Base-by-base conservation (phyloP, 2,888 invertebrate species). In the Schizotus pectinicornis region DNA sequence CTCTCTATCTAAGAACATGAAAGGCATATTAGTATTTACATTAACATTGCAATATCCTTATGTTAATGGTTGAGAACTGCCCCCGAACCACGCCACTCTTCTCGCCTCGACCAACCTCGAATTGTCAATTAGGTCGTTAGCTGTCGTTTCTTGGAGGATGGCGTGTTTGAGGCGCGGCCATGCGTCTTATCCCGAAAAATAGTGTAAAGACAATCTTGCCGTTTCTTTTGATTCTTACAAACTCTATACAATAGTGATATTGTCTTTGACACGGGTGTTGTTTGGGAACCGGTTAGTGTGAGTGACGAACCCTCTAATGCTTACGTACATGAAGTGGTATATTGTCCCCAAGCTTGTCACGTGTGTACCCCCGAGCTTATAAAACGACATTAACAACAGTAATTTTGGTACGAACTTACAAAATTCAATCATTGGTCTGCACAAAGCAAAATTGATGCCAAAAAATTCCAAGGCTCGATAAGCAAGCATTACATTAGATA, bases 11-110 rank as follows among this genome's bases (percentile, higher is more conserved):
- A 59, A 59, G 42, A 42, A 59, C 58, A 59, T 59, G 50, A 59
- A 59, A 59, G 58, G 59, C 55, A 54, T 48, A 56, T 59, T 51
- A 55, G 55, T 59, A 59, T 59, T 55, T 59, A 59, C 59, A 59
- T 49, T 38, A 54, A 59, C 59, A 59, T 59, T 49, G 54, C 59
- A 50, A 53, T 52, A 53, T 52, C 32, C 11, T 37, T 46, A 32
- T 31, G 33, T 34, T 35, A 35, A 47, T 43, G 43, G 22, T 22
- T 22, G 5, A 22, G 22, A 22, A 22, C 22, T 22, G 22, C 22
- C 3, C 22, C 5, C 5, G 22, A 22, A 22, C 2, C 22, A 22
- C 22, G 22, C 22, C 22, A 22, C 22, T 22, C 5, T 22, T 5
- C 5, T 5, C 2, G 22, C 22, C 5, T 22, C 22, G 5, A 22